These are phyloP conservation scores for Leptinotarsa juncta DNA, from an alignment of 2,888 invertebrate genomes.

Conservation along the genomic window DNA sequence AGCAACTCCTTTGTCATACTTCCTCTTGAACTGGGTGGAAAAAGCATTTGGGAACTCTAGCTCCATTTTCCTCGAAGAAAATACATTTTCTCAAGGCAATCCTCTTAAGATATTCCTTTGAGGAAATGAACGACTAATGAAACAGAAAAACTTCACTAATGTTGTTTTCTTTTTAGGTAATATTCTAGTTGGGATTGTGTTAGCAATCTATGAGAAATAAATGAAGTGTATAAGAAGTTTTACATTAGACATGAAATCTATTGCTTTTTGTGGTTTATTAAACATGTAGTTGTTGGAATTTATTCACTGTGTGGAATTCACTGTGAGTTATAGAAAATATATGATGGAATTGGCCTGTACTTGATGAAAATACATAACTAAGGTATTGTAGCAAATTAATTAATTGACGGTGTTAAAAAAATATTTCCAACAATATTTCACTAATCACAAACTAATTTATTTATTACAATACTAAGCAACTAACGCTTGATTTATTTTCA, in stretches of 20 bases:
- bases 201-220: background rate
- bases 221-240: background rate
- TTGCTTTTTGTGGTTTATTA: no score
- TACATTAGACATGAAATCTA: background rate
- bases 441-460: no score
- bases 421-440: no score
- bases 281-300: no score
- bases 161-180: background rate
- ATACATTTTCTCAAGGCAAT: conserved; percentile 8
- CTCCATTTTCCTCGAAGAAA: background rate
- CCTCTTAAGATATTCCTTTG: conserved; percentile 15
- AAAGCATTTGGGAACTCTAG: background rate
- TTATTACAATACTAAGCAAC: no score
- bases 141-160: background rate
- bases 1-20: background rate
- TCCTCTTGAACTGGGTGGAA: background rate
- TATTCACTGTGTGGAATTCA: no score
- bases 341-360: no score
- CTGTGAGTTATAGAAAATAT: no score
- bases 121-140: conserved; percentile 10
- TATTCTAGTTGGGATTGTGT: background rate
- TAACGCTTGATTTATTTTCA: no score
- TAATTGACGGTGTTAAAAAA: no score
- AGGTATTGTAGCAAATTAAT: no score
- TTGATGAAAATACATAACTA: no score